Percentiles rank a stretch among this genome's conserved stretches.
phyloP scores from a whole-genome alignment of 2,113 vertebrate species.

The Antigone vipio region DNA sequence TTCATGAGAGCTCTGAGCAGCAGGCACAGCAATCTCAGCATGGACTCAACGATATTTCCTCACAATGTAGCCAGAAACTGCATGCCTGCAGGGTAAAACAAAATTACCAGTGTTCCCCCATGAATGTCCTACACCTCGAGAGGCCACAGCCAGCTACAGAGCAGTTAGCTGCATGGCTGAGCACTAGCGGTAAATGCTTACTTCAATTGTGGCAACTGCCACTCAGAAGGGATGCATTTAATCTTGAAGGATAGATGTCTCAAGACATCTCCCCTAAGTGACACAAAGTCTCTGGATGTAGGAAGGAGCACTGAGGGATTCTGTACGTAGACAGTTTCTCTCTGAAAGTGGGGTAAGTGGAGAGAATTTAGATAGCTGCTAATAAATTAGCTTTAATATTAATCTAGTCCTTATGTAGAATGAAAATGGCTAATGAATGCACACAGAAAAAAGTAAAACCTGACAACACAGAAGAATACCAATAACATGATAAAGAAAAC shows the following conservation, averaged over 20 bases:
- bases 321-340: neutral
- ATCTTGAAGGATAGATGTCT: conserved; percentile 75
- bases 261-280: conserved; percentile 48
- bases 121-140: conserved; percentile 77
- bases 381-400: neutral
- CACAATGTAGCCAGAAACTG: conserved; percentile 64
- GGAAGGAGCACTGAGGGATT: neutral
- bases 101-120: conserved; percentile 76
- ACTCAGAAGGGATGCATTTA: conserved; percentile 73
- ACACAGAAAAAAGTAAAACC: neutral
- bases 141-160: conserved; percentile 76
- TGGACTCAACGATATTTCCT: conserved; percentile 65
- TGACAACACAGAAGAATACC: neutral
- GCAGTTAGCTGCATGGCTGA: conserved; percentile 79
- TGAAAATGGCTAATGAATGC: neutral
- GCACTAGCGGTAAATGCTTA: conserved; percentile 76
- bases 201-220: conserved; percentile 75
- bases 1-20: conserved; percentile 53
- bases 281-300: conserved; percentile 31
- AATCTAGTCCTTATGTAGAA: neutral
- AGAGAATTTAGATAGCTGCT: neutral
- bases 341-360: neutral
- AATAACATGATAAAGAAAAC: neutral
- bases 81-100: conserved; percentile 78
- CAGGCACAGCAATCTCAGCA: conserved; percentile 62